Evolutionary conservation across 2,888 invertebrate genomes (phyloP), one percentile per base, ranked within the genome.

Genomic region (Drosophila dives): DNA sequence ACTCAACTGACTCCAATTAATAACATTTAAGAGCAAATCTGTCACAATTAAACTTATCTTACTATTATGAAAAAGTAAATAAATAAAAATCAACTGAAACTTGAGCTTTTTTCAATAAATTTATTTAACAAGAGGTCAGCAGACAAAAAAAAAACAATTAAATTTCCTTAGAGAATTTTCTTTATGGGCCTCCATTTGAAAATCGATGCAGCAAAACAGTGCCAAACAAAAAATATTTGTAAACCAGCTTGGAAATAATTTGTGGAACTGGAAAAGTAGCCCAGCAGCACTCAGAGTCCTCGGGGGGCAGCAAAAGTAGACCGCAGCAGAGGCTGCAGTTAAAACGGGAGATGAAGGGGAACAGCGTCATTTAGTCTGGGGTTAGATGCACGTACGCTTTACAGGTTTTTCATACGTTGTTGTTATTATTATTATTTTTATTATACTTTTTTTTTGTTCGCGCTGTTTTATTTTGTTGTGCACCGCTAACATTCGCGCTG

Each of bases 331-430:
- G 64, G 74, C 67, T 60, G 75, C 67, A 64, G 60, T 42, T 61
- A 58, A 61, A 69, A 67, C 71, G 36, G 56, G 33, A 53, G 53
- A 15, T 6, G 42, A 64, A 56, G 36, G 29, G 50, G 51, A n/a
- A 20, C 15, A 79, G 79, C 90, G 81, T 90, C 89, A 90, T 86
- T 86, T 86, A 75, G 90, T 86, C 90, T 86, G 89, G 75, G 90
- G 86, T 78, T 87, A 88, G 89, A 83, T 86, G 80, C 86, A 86
- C 90, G 83, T 90, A 88, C 90, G 90, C 75, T 90, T 85, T 80
- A 79, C 89, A 88, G 90, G 88, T 82, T 83, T 70, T 84, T 61
- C 49, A 63, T 40, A 65, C 36, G 51, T 53, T 60, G 38, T 54
- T 33, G 8, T 50, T 60, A 40, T 40, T 59, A 50, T 40, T 59